Evolutionary conservation across 2,113 vertebrate genomes (phyloP), one percentile per base, ranked within the genome.

Genomic region (Psettodes erumei): DNA sequence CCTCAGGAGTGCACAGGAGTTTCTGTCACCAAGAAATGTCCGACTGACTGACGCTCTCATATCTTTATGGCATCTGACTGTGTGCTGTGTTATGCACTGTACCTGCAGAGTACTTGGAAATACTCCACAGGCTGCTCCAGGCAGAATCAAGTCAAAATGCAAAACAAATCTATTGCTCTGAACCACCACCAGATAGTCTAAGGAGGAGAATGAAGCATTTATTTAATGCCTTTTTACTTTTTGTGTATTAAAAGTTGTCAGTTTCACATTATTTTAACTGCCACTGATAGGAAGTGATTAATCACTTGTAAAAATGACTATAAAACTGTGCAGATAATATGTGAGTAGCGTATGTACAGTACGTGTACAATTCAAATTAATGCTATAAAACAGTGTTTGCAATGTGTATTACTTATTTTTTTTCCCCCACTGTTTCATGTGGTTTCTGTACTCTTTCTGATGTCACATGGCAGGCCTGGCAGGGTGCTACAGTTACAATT

Each of bases 11-110:
- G 47, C 42, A 27, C 21, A 19, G 28, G 2, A 25, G 42, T 43
- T 63, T 74, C 45, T 27, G 37, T 67, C 53, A 13, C 30, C 6
- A 4, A 43, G 5, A 66, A 32, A 6, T 40, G 54, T 42, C 63
- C 9, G 69, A 71, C 76, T 35, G 53, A 25, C 70, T 79, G 67
- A 70, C 71, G 37, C 53, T 54, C 9, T 54, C 32, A 0, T 85
- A 89, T 90, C 88, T 63, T 15, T 11, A 9, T 15, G 56, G 53
- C 79, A 90, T 90, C 83, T 73, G 25, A 8, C 42, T 32, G 2
- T 16, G 10, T 7, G 2, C 6, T 40, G 21, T 30, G 32, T 38
- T 40, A 30, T 65, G 10, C 27, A 15, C 62, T 47, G 35, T 30
- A 59, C 81, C 43, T 47, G 35, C 25, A 33, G 13, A 55, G 61